Evolutionary conservation across 2,113 vertebrate genomes (phyloP).

Genomic region (Holacanthus passer): DNA sequence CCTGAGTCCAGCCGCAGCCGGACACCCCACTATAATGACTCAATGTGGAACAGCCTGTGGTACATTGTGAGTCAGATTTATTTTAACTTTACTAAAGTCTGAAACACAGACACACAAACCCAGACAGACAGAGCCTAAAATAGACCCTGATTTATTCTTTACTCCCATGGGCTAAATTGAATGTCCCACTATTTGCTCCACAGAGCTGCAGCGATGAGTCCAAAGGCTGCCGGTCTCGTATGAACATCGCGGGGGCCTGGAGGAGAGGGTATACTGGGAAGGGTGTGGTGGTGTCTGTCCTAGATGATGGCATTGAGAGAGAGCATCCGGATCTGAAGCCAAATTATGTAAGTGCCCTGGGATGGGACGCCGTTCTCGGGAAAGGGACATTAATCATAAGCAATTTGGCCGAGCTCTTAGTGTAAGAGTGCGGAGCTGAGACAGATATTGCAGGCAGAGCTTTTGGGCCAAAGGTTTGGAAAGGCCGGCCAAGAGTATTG

Average conservation of each 20-base stretch:
- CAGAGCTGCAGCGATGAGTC: conserved; percentile 91
- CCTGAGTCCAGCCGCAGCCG: conserved; percentile 64
- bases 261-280: conserved; percentile 94
- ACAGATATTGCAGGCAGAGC: conserved; percentile 65
- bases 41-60: conserved; percentile 93
- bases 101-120: conserved; percentile 40
- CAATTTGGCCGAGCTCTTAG: conserved; percentile 75
- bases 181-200: conserved; percentile 61
- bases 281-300: conserved; percentile 95
- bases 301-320: conserved; percentile 94
- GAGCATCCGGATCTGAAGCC: conserved; percentile 94
- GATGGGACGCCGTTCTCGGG: conserved; percentile 61
- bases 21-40: conserved; percentile 87
- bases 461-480: conserved; percentile 70
- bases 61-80: conserved; percentile 89
- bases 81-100: conserved; percentile 30
- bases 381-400: conserved; percentile 77
- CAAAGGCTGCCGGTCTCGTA: conserved; percentile 85
- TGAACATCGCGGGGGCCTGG: conserved; percentile 96
- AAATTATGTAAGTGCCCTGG: conserved; percentile 93
- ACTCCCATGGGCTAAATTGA: conserved; percentile 35
- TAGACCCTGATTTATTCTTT: conserved; percentile 51
- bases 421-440: conserved; percentile 55
- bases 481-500: conserved; percentile 71
- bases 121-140: conserved; percentile 56